Base-by-base conservation (phyloP, 1,140 invertebrate species). In the Drosophila saltans region DNA sequence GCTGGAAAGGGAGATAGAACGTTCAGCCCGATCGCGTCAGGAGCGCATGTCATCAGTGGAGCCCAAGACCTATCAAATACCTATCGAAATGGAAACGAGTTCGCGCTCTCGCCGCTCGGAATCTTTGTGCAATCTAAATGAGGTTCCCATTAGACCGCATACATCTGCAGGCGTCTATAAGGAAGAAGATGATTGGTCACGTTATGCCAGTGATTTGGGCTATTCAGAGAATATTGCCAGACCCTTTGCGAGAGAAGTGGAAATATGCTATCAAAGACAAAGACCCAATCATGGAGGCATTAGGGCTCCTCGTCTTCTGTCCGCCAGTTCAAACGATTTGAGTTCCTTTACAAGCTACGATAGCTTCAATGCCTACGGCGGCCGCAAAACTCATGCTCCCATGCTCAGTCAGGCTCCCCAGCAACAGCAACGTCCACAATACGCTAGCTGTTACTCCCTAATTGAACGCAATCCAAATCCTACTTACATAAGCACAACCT, bases 391-490 rank as follows among this genome's bases (percentile, higher is more conserved):
- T 1, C 91, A 91, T 30, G 89, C 89, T 0, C 91, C 88, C 0
- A 90, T 91, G 88, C 41, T 92, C 24, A 82, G 73, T 24, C 74
- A 86, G 56, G 80, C 77, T n/a, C 72, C 83, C 26, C 58, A 66
- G n/a, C 73, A 73, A 43, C 84, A 86, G 48, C 82, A 83, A 43
- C 75, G 91, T 3, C 89, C 88, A 0, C 82, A 92, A 11, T 91
- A 90, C 10, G 74, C 71, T 30, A 92, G 91, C 26, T 91, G 90
- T 59, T 93, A 91, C 91, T 92, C 90, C 84, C 81, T 82, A 92
- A 93, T 91, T 81, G 92, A 89, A 84, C 91, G 92, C 57, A 80
- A 81, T 93, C 94, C 91, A 70, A 94, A 91, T 92, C 92, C 90
- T 81, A 93, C 69, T 85, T 91, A 75, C 93, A 93, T 80, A 81